Percentiles rank a stretch among this genome's conserved stretches.
phyloP scores from a whole-genome alignment of 2,797 vertebrate species.

The Microctenopoma lineatum region DNA sequence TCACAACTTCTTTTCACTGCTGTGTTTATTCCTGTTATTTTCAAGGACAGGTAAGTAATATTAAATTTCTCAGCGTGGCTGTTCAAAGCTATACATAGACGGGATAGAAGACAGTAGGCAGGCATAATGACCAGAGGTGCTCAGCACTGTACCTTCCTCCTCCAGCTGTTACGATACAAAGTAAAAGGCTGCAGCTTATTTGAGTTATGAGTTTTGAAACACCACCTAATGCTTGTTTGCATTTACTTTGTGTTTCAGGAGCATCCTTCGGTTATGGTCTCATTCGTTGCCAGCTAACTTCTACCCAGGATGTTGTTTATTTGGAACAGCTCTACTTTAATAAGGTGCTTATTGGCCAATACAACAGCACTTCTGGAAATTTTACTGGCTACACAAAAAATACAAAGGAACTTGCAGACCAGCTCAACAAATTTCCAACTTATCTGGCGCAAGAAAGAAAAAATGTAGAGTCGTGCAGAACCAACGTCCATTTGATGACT shows the following conservation, averaged over 20 bases:
- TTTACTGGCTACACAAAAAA: constrained; percentile 41
- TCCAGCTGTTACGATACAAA: no score
- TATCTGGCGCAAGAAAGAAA: neutral
- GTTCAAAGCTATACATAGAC: neutral
- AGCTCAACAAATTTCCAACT: constrained; percentile 11
- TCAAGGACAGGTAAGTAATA: constrained; percentile 40
- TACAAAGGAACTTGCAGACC: neutral
- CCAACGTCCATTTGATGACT: rapidly evolving
- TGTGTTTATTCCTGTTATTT: constrained; percentile 10
- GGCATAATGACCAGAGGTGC: no score
- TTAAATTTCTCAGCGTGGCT: neutral
- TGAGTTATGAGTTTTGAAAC: neutral
- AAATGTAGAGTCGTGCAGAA: constrained; percentile 13
- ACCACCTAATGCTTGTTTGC: neutral
- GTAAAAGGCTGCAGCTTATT: neutral
- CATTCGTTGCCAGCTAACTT: constrained; percentile 14
- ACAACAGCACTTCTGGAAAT: constrained; percentile 66
- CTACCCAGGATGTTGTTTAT: constrained; percentile 23
- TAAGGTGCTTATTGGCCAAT: constrained; percentile 26
- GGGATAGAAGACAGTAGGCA: no score
- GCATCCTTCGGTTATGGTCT: neutral
- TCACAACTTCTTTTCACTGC: neutral
- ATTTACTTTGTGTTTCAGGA: constrained; percentile 35
- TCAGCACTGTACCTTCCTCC: neutral
- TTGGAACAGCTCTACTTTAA: constrained; percentile 42